Base-by-base conservation (phyloP, 2,888 invertebrate species). In the Therioaphis trifolii region DNA sequence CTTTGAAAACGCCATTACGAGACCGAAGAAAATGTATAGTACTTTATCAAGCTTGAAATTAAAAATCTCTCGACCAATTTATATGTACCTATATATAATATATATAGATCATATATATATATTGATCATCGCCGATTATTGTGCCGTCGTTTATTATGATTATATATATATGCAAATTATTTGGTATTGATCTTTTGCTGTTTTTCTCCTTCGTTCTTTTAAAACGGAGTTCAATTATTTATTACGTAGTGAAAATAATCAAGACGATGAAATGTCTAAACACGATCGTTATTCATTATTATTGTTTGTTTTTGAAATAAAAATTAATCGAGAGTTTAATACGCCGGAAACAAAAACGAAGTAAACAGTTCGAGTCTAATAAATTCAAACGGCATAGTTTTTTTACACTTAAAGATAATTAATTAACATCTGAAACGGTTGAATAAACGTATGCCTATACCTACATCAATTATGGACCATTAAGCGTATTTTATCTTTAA, bases 171-270 rank as follows among this genome's bases (percentile, higher is more conserved):
- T 5, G 7, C 7, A 35, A 35, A 35, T 35, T 5, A 35, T 35
- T 35, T 5, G 7, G 7, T 35, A 35, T 35, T 7, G 35, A 35
- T 35, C 35, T 35, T 7, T 3, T n/a, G n/a, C n/a, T n/a, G n/a
- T n/a, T n/a, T 35, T 35, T 35, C 35, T 7, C 35, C 29, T 0
- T 63, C 15, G 14, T 18, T 15, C 4, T 29, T 7, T 15, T 1
- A 4, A 63, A 4, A 29, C 18, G 14, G 14, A 63, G 21, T 18
- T n/a, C 66, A 4, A 40, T 21, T 27, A 43, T 24, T 40, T 58
- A 58, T 58, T 58, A 49, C 35, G 40, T 40, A 55, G 9, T 35
- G 1, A 52, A 52, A 55, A 74, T 24, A 75, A 58, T 74, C 35
- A 24, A 58, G 11, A 40, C 24, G 4, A 35, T 1, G 24, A 11